Conservation (phyloP, 2,888 invertebrate species). For the Druceiella hillmani region DNA sequence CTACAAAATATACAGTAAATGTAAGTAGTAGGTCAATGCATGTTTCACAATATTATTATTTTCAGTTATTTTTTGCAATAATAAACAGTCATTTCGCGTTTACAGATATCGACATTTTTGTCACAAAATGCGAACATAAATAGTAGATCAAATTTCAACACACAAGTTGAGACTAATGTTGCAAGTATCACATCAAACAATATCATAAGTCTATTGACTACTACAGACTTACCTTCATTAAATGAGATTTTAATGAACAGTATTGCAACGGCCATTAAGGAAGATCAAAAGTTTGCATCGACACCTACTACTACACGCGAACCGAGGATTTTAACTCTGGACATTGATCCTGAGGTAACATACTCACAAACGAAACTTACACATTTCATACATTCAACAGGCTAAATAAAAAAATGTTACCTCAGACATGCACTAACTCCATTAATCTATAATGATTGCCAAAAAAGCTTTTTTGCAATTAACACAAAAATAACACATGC, state of each 20-base stretch:
- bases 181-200: constrained; percentile 53
- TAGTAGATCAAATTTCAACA: too few species aligned
- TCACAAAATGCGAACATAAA: too few species aligned
- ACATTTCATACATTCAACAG: too few species aligned
- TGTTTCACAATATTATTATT: too few species aligned
- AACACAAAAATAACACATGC: constrained; percentile 14
- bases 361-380: constrained; percentile 13
- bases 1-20: too few species aligned
- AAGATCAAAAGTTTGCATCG: constrained; percentile 43
- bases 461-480: constrained; percentile 23
- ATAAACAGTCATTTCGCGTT: constrained; percentile 2
- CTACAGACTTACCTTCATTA: constrained; percentile 55
- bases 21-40: too few species aligned
- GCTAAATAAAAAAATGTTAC: too few species aligned
- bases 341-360: constrained; percentile 60
- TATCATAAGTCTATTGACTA: constrained; percentile 52
- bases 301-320: constrained; percentile 48
- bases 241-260: constrained; percentile 58
- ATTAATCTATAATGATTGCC: constrained; percentile 23
- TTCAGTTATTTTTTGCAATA: constrained; percentile 4
- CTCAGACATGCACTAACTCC: constrained; percentile 31
- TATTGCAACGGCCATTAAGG: constrained; percentile 55
- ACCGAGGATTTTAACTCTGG: constrained; percentile 55
- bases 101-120: background rate
- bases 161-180: too few species aligned